Conservation (phyloP, 2,797 vertebrate species). For the Zenarchopterus dispar region DNA sequence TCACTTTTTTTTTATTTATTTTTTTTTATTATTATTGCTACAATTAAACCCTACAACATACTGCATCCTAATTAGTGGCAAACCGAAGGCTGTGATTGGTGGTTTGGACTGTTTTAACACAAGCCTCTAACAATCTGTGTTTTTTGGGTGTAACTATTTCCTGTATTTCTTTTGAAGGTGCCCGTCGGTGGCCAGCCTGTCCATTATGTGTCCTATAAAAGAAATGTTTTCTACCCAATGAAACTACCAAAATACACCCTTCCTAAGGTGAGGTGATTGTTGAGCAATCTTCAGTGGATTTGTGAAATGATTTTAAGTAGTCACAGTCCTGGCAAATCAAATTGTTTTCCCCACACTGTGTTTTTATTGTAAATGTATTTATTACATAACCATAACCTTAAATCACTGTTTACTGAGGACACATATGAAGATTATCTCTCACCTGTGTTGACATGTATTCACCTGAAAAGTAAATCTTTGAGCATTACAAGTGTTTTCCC, state of each 20-base stretch:
- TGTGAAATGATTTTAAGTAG: constrained; percentile 13
- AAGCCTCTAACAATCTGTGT: constrained; percentile 32
- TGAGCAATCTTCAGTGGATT: constrained; percentile 17
- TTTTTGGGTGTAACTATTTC: constrained; percentile 15
- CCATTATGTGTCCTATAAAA: constrained; percentile 92
- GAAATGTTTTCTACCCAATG: constrained; percentile 89
- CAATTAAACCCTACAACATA: constrained; percentile 30
- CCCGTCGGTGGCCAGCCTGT: constrained; percentile 89
- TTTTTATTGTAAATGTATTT: constrained; percentile 36
- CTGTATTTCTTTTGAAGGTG: constrained; percentile 77
- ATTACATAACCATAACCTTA: constrained; percentile 38
- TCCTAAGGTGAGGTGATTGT: constrained; percentile 86
- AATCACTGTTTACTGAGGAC: constrained; percentile 42
- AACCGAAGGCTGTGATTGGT: constrained; percentile 34
- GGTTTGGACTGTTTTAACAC: constrained; percentile 31
- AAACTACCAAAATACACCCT: constrained; percentile 93
- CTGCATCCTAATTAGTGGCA: constrained; percentile 48
- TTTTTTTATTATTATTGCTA: constrained; percentile 27
- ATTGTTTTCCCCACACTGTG: constrained; percentile 32
- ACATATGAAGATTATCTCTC: background rate
- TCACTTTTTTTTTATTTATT: constrained; percentile 15
- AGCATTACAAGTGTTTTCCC: background rate
- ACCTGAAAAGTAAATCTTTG: constrained; percentile 18
- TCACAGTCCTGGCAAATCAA: constrained; percentile 33
- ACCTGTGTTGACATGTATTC: constrained; percentile 37